These are phyloP conservation scores for Odontesthes bonariensis DNA, from an alignment of 2,113 vertebrate species.

Conservation along the genomic window DNA sequence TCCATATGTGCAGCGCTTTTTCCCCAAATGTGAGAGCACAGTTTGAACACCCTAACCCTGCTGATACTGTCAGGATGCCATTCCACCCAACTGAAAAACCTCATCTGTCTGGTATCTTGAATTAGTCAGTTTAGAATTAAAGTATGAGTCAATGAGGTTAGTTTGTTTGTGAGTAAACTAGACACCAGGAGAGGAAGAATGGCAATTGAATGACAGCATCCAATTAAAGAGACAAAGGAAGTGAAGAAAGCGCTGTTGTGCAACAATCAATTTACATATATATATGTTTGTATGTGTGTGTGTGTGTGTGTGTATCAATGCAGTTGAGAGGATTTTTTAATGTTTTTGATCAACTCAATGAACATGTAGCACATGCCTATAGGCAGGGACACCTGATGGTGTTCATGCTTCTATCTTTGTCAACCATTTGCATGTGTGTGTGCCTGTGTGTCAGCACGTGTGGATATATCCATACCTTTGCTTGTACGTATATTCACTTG, in stretches of 20 bases:
- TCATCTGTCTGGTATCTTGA: conserved; percentile 3
- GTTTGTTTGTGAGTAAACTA: conserved; percentile 3
- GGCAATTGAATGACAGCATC: neutral
- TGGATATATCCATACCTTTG: conserved; percentile 39
- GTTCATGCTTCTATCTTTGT: conserved; percentile 38
- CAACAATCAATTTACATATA: conserved; percentile 22
- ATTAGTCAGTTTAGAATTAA: neutral
- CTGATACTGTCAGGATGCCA: conserved; percentile 38
- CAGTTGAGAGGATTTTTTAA: conserved; percentile 29
- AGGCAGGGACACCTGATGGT: conserved; percentile 3
- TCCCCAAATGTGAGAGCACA: neutral
- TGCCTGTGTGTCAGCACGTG: conserved; percentile 3
- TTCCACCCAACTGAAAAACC: conserved; percentile 14
- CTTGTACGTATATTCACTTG: conserved; percentile 54
- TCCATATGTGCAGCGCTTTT: conserved; percentile 22
- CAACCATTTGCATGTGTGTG: conserved; percentile 18
- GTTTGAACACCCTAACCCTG: conserved; percentile 43
- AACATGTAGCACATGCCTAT: conserved; percentile 20
- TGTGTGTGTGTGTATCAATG: neutral
- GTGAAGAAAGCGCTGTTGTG: conserved; percentile 6
- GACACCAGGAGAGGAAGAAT: conserved; percentile 5
- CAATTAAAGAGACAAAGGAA: conserved; percentile 21
- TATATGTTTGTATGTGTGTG: neutral
- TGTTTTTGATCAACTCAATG: conserved; percentile 29
- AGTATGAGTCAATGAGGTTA: conserved; percentile 9